Evolutionary conservation across 2,888 invertebrate species (phyloP), one percentile per base, ranked within the genome.

Genomic region (Zaprionus bogoriensis): DNA sequence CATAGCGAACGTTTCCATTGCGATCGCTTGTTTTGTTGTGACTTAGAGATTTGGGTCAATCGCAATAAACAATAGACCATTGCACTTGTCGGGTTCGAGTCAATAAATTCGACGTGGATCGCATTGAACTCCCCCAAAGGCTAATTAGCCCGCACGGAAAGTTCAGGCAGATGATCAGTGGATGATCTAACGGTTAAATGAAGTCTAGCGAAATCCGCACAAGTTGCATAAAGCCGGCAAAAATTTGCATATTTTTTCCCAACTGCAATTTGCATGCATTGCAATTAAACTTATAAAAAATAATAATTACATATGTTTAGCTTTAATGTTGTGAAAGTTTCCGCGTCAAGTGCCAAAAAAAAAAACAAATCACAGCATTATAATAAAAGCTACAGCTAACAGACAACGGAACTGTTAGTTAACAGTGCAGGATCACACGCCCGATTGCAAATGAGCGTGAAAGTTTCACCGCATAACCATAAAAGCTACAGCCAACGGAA

Each of bases 31-130:
- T 25, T 65, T 59, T 53, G 23, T 48, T 23, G 45, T 76, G 57
- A 71, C 63, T 77, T 76, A 46, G 38, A 55, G 60, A 87, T 84
- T 83, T 86, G 67, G 87, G 82, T 82, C 82, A 82, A 73, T 52
- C 69, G 44, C 59, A 42, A 53, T 42, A 57, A 63, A 80, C 80
- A 80, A 80, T 80, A 58, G 76, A 22, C 39, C 25, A 51, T 39
- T 75, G 82, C 72, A 82, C 83, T 68, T 85, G 77, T 25, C 60
- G 61, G 57, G 55, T 42, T 63, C 58, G 36, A 67, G 66, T 67
- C 55, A 51, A 67, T 68, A 59, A 67, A 58, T 77, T 61, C 44
- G 50, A 20, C 55, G 59, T 41, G 70, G 73, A 73, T 59, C 53
- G 46, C 59, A 61, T 77, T 81, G 79, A 78, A 77, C 28, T 62